phyloP scores from a whole-genome alignment of 2,797 vertebrate species.

The Myotis myotis region DNA sequence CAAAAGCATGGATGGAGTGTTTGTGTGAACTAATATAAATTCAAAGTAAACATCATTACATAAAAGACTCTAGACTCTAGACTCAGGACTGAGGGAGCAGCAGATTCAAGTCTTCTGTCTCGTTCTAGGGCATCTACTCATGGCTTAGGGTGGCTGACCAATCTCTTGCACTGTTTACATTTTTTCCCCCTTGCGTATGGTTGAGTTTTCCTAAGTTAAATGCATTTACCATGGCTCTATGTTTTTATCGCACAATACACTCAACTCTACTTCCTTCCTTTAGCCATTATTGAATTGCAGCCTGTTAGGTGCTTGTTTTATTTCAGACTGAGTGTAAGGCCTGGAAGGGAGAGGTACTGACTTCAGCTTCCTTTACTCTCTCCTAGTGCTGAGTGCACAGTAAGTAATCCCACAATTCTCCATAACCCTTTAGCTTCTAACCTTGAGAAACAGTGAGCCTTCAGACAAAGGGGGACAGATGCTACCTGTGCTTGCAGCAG shows the following conservation, averaged over 20 bases:
- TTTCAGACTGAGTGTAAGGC: neutral
- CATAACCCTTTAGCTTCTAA: neutral
- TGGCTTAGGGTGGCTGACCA: neutral
- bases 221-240: neutral
- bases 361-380: neutral
- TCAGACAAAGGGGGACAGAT: neutral
- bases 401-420: neutral
- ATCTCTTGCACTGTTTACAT: neutral
- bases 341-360: neutral
- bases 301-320: neutral
- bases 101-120: neutral
- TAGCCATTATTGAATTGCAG: neutral
- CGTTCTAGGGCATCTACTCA: neutral
- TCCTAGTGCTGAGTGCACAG: neutral
- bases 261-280: neutral
- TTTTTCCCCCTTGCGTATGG: neutral
- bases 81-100: neutral
- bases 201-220: neutral
- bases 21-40: too few relatives aligned
- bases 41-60: too few relatives aligned
- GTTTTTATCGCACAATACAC: neutral
- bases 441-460: neutral
- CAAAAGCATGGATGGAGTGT: too few relatives aligned
- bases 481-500: neutral
- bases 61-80: too few relatives aligned